These are phyloP conservation scores for Tachina grossa DNA, from an alignment of 2,888 invertebrate species.

Conservation along the genomic window DNA sequence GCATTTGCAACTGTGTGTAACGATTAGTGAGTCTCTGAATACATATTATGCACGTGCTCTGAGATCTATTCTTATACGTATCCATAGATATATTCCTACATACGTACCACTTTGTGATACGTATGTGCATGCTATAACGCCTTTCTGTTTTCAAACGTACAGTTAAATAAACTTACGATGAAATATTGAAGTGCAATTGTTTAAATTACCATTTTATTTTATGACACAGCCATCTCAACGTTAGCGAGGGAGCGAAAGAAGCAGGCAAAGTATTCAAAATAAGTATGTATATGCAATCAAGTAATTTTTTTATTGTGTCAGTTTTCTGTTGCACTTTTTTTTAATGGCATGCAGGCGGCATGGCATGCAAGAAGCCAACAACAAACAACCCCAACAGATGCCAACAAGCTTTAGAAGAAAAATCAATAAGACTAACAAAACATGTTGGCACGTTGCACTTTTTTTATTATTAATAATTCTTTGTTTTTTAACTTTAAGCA, in stretches of 20 bases:
- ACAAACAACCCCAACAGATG: conserved; percentile 41
- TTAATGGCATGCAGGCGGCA: conserved; percentile 11
- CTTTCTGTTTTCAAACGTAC: background rate
- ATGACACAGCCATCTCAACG: background rate
- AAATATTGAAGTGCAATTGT: conserved; percentile 6
- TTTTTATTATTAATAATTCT: conserved; percentile 13
- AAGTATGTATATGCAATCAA: conserved; percentile 2
- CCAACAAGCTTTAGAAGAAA: conserved; percentile 14
- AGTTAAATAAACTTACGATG: background rate
- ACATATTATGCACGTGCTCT: too few relatives aligned
- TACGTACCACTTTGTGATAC: too few relatives aligned
- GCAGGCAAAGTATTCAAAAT: conserved; percentile 12
- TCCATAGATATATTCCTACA: too few relatives aligned
- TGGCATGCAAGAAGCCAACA: conserved; percentile 17
- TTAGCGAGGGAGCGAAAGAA: background rate
- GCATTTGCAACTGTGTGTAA: too few relatives aligned
- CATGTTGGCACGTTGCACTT: conserved; percentile 46
- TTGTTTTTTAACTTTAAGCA: conserved; percentile 19
- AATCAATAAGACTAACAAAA: conserved; percentile 38
- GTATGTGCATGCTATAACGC: too few relatives aligned
- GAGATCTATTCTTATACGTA: too few relatives aligned
- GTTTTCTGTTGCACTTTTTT: conserved; percentile 25
- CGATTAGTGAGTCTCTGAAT: too few relatives aligned
- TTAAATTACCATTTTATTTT: conserved; percentile 23
- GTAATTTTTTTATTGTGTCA: conserved; percentile 21